Evolutionary conservation across 2,888 invertebrate species (phyloP).

Genomic region (Eilema griseolum): DNA sequence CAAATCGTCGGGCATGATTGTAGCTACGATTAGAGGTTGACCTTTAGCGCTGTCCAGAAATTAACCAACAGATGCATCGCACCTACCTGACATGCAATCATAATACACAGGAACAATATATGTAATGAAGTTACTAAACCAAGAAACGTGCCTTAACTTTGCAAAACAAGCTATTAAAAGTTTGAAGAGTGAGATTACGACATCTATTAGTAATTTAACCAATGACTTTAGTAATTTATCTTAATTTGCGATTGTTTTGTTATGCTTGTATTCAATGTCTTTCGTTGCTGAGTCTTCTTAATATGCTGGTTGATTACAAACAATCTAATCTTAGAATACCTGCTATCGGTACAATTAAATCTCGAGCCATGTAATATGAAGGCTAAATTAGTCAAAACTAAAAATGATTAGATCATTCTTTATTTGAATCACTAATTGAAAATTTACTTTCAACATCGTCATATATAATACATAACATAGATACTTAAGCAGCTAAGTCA

Average conservation of each 20-base stretch:
- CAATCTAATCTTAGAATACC: not conserved
- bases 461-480: not conserved
- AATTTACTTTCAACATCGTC: not conserved
- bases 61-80: conserved; percentile 54
- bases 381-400: not conserved
- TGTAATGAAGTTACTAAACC: conserved; percentile 19
- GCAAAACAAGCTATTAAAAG: not conserved
- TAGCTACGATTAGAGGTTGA: conserved; percentile 41
- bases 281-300: not conserved
- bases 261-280: not conserved
- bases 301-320: not conserved
- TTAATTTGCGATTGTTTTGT: not conserved
- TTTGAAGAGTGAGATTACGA: not conserved
- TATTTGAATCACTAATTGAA: not conserved
- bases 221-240: not conserved
- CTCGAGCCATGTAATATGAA: not conserved
- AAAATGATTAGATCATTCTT: not conserved
- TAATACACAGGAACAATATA: conserved; percentile 36
- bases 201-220: not conserved
- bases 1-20: conserved; percentile 38
- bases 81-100: conserved; percentile 40
- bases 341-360: not conserved
- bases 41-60: conserved; percentile 58
- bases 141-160: conserved; percentile 10
- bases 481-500: not conserved